Conservation (phyloP, 1,140 invertebrate genomes). For the Trichonephila clavata region DNA sequence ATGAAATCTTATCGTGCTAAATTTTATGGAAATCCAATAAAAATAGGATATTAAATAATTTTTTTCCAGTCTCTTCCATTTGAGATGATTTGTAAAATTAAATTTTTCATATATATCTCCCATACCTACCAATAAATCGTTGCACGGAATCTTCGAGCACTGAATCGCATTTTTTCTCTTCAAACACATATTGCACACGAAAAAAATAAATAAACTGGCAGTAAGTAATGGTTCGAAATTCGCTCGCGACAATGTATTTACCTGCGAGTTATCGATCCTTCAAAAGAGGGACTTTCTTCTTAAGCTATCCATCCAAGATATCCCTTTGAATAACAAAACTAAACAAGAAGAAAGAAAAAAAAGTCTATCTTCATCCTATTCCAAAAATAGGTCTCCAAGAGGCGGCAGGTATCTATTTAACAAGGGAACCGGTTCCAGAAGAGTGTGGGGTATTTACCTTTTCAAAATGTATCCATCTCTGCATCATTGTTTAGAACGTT, state of each 20-base stretch:
- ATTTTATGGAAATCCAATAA: no score
- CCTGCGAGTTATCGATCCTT: neutral
- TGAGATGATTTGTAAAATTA: no score
- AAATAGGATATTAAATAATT: no score
- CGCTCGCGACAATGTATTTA: neutral
- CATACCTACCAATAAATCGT: no score
- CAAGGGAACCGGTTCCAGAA: constrained; percentile 21
- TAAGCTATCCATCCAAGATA: neutral
- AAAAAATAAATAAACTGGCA: no score
- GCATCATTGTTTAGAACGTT: constrained; percentile 39
- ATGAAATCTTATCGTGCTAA: no score
- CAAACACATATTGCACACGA: no score
- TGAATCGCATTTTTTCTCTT: no score
- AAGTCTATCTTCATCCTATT: constrained; percentile 1
- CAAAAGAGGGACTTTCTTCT: neutral
- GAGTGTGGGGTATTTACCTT: constrained; percentile 34
- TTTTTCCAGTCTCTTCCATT: no score
- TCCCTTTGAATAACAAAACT: neutral
- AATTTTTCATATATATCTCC: no score
- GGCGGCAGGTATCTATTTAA: neutral
- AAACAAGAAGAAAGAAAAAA: neutral
- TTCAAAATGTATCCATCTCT: constrained; percentile 52
- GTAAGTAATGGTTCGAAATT: neutral
- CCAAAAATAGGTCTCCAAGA: constrained; percentile 52
- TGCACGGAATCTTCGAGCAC: no score